Base-by-base conservation (phyloP, 2,113 vertebrate genomes). In the Gobiocypris rarus region DNA sequence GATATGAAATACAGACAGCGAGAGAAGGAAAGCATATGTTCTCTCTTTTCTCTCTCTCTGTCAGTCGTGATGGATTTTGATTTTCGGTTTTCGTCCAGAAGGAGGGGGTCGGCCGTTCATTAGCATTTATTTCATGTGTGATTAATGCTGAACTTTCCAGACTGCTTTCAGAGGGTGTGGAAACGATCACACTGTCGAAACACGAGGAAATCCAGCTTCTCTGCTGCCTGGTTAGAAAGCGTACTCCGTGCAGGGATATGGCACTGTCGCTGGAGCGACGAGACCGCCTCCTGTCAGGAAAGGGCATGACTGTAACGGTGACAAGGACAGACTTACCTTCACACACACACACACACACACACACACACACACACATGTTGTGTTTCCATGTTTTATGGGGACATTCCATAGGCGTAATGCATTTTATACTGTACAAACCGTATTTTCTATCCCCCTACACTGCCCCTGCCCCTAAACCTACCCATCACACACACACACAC, bases 301-400 rank as follows among this genome's bases (percentile, higher is more conserved):
- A 52, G 81, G 61, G 85, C 80, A 76, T 34, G 67, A 76, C 79
- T 38, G 77, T 75, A 80, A 78, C 70, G 56, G 71, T 87, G 91
- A 92, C 93, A 94, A 94, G 93, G 93, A 92, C 93, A 50, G 87
- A 0, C 90, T 90, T 93, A 93, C 93, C 93, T 94, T 94, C 92
- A 93, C 87, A 89, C 89, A 89, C 89, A 90, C 89, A 86, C 45
- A 1, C 45, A 48, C 45, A 4, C 45, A 48, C 45, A 48, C 45
- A 48, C 45, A 13, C 75, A 48, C 70, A 83, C 83, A 43, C 31
- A 31, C 31, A 31, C 31, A n/a, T n/a, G n/a, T n/a, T n/a, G n/a
- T n/a, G n/a, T n/a, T n/a, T n/a, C n/a, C n/a, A n/a, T n/a, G n/a
- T n/a, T n/a, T n/a, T n/a, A n/a, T n/a, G n/a, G n/a, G n/a, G n/a